Conservation (phyloP, 2,113 vertebrate species). For the Ivindomyrus marchei region DNA sequence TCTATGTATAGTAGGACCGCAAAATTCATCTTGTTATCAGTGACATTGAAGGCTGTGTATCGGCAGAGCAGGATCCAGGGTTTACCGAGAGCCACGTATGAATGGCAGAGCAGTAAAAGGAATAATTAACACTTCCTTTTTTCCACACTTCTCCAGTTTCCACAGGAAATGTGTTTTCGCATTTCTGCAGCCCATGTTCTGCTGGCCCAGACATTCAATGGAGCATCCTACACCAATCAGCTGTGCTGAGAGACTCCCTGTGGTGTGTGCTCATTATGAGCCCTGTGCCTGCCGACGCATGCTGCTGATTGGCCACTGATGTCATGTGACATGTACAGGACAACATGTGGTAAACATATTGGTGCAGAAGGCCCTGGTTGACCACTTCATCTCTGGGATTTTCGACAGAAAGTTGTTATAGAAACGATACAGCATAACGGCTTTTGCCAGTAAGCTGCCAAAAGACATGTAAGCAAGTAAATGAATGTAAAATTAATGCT, state of each 20-base stretch:
- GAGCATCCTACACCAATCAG: not conserved
- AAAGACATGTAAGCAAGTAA: not conserved
- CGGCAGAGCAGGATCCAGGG: not conserved
- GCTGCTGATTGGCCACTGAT: not conserved
- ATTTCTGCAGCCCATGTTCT: not conserved
- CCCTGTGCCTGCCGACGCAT: not conserved
- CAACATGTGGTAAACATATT: not conserved
- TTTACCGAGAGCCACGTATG: not conserved
- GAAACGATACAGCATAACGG: not conserved
- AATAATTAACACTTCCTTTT: not conserved
- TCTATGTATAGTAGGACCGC: not conserved
- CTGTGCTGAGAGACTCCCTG: not conserved
- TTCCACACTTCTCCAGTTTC: not conserved
- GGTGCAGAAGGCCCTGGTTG: not conserved
- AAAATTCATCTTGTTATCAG: not conserved
- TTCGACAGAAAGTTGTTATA: not conserved
- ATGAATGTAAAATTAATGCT: not conserved
- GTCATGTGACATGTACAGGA: not conserved
- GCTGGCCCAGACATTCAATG: not conserved
- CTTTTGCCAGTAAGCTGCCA: not conserved
- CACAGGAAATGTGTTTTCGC: not conserved
- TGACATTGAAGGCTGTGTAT: not conserved
- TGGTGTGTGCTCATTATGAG: not conserved
- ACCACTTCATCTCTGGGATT: not conserved
- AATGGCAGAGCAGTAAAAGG: not conserved